phyloP scores from a whole-genome alignment of 2,113 vertebrate genomes.

The Aegotheles bennettii region DNA sequence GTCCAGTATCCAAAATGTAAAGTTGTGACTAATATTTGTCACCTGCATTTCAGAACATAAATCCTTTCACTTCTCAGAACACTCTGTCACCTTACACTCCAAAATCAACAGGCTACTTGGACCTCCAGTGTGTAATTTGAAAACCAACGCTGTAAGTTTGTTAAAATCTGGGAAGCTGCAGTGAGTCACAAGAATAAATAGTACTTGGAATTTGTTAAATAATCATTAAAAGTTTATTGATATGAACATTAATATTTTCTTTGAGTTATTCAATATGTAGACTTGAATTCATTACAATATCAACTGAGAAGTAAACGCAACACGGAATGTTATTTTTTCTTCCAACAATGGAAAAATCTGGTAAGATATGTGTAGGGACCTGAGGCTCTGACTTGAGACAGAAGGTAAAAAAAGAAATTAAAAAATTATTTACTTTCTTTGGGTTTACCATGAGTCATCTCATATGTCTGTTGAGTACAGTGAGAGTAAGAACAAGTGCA shows the following conservation, averaged over 20 bases:
- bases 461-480: neutral
- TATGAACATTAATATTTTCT: conserved; percentile 23
- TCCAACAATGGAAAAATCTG: neutral
- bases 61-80: neutral
- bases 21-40: neutral
- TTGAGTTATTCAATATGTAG: neutral
- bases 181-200: conserved; percentile 13
- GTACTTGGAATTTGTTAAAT: conserved; percentile 20
- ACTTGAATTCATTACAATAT: neutral
- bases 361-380: neutral
- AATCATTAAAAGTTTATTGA: conserved; percentile 19
- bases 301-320: neutral
- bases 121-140: accelerated
- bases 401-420: neutral
- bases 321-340: neutral
- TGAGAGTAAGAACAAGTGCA: neutral
- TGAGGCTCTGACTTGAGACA: neutral
- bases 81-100: neutral
- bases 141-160: neutral
- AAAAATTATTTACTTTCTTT: neutral
- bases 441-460: neutral
- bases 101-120: conserved; percentile 12
- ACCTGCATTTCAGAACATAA: neutral
- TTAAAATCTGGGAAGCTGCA: neutral
- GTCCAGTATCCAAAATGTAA: neutral